A percentile compares a stretch with the other conserved stretches of the same genome.
Conservation (phyloP, 2,113 vertebrate genomes). For the Laticauda laticaudata region DNA sequence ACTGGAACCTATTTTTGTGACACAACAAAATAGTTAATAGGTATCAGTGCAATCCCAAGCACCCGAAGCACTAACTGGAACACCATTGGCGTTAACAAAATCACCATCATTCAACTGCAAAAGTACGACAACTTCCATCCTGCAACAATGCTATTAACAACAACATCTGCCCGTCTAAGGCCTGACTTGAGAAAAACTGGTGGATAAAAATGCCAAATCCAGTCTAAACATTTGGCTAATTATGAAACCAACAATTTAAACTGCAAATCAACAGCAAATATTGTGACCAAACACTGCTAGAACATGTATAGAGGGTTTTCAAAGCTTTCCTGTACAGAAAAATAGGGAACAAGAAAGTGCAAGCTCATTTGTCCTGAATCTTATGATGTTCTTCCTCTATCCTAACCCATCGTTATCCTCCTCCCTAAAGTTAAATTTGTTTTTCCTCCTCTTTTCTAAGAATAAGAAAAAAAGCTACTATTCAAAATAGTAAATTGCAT, state of each 20-base stretch:
- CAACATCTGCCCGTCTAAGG: neutral
- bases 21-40: neutral
- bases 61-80: neutral
- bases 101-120: neutral
- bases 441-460: neutral
- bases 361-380: neutral
- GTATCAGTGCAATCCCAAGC: neutral
- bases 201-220: neutral
- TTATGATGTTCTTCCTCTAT: neutral
- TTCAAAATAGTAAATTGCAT: constrained; percentile 29
- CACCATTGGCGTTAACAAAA: neutral
- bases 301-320: neutral
- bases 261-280: neutral
- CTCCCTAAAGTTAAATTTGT: neutral
- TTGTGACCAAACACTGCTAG: neutral
- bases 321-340: neutral
- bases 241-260: neutral
- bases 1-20: neutral
- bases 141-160: neutral
- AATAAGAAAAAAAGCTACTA: neutral
- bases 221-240: neutral
- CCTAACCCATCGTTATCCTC: neutral
- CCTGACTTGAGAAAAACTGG: neutral
- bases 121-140: neutral
- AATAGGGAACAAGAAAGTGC: neutral